These are phyloP conservation scores for Tragelaphus imberbis DNA, from an alignment of 2,113 vertebrate genomes.

Conservation along the genomic window DNA sequence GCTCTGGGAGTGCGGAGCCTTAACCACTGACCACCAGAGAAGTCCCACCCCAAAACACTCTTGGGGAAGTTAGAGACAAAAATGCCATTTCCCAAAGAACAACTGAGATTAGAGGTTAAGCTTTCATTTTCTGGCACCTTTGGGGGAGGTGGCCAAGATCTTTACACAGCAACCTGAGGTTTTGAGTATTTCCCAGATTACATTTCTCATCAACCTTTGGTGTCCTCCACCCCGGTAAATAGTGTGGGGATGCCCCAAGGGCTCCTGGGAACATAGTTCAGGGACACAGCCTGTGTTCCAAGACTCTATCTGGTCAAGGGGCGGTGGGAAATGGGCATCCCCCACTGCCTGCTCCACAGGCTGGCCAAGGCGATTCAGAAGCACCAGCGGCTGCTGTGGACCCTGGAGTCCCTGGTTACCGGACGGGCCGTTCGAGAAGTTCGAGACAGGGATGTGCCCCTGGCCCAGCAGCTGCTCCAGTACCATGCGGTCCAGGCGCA, in stretches of 20 bases:
- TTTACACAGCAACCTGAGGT: not conserved
- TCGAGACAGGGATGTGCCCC: slow-evolving; percentile 68
- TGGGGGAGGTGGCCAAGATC: too few relatives aligned
- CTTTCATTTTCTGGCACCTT: not conserved
- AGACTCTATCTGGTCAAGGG: not conserved
- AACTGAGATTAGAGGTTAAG: not conserved
- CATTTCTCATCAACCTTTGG: not conserved
- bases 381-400: slow-evolving; percentile 74
- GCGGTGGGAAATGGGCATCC: not conserved
- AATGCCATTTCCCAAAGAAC: not conserved
- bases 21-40: not conserved
- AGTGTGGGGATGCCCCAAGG: not conserved
- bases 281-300: not conserved
- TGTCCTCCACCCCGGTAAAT: not conserved
- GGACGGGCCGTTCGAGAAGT: slow-evolving; percentile 74
- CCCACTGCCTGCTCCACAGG: slow-evolving; percentile 34
- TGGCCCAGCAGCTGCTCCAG: slow-evolving; percentile 76
- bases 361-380: slow-evolving; percentile 75
- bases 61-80: not conserved
- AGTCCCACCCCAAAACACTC: not conserved
- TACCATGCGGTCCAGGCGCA: slow-evolving; percentile 74
- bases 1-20: not conserved
- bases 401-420: slow-evolving; percentile 76
- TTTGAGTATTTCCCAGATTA: not conserved
- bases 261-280: not conserved